A percentile compares a stretch with the other conserved stretches of the same genome.
These are phyloP conservation scores for Pomatostomus ruficeps DNA, from an alignment of 2,113 vertebrate species.

Conservation along the genomic window DNA sequence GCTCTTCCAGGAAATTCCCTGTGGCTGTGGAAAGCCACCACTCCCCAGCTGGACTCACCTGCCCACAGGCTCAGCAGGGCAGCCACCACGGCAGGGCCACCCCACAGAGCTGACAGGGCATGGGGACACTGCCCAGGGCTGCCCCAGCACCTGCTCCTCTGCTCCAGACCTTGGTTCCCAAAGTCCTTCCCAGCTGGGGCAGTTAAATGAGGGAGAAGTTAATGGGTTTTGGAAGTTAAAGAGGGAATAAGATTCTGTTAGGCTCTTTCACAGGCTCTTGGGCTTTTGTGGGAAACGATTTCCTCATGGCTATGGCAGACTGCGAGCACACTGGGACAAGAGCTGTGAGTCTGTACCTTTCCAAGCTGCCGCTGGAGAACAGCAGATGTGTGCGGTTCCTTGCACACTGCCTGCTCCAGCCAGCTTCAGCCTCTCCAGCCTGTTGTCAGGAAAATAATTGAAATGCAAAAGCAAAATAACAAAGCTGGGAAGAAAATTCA, in stretches of 20 bases:
- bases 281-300: not conserved
- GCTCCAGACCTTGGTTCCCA: not conserved
- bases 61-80: rapidly evolving
- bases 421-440: not conserved
- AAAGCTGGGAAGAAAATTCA: not conserved
- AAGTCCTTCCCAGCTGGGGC: not conserved
- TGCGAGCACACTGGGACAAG: not conserved
- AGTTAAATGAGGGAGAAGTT: not conserved
- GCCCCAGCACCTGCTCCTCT: not conserved
- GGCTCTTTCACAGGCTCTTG: not conserved
- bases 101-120: not conserved
- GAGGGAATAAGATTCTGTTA: not conserved
- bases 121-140: rapidly evolving
- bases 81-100: rapidly evolving
- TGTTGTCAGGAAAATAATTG: not conserved
- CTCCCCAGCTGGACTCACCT: rapidly evolving
- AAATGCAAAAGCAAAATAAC: not conserved
- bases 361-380: not conserved
- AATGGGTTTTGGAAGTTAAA: not conserved
- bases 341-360: not conserved
- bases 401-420: not conserved
- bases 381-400: not conserved
- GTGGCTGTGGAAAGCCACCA: rapidly evolving
- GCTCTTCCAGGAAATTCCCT: not conserved
- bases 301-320: not conserved